Percentiles rank a stretch among this genome's conserved stretches.
Conservation (phyloP, 2,797 vertebrate genomes). For the Scolopax bukidnonensis region DNA sequence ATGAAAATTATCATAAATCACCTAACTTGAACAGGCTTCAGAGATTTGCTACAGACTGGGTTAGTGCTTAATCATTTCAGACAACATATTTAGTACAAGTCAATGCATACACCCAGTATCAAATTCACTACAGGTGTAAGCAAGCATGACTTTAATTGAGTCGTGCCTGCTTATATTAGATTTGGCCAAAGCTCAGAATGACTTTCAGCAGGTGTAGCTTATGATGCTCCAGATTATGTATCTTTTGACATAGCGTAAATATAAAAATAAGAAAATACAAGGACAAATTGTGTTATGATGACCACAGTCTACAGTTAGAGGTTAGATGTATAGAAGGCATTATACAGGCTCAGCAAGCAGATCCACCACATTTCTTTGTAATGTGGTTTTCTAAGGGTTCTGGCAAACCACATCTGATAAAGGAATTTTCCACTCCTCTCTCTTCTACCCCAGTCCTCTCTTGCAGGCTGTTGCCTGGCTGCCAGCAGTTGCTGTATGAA, state of each 20-base stretch:
- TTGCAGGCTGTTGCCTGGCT: not conserved
- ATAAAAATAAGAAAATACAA: not conserved
- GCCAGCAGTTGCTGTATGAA: not conserved
- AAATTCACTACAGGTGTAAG: not conserved
- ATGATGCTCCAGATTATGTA: not conserved
- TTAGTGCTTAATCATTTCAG: not conserved
- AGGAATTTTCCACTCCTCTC: not conserved
- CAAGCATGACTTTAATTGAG: not conserved
- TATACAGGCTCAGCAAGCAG: not conserved
- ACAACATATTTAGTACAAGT: not conserved
- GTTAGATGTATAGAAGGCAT: not conserved
- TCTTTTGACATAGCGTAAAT: not conserved
- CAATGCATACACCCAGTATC: not conserved
- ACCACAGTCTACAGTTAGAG: not conserved
- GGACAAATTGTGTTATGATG: not conserved
- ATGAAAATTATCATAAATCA: constrained; percentile 10
- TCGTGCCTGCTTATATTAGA: not conserved
- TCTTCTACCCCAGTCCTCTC: not conserved
- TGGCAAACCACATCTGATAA: not conserved
- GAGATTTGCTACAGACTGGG: not conserved
- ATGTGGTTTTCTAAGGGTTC: not conserved
- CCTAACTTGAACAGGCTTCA: not conserved
- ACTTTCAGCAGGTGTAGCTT: not conserved
- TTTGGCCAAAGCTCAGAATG: not conserved
- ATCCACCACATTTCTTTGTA: not conserved